phyloP scores from a whole-genome alignment of 2,113 vertebrate species.

The Lichenostomus cassidix region DNA sequence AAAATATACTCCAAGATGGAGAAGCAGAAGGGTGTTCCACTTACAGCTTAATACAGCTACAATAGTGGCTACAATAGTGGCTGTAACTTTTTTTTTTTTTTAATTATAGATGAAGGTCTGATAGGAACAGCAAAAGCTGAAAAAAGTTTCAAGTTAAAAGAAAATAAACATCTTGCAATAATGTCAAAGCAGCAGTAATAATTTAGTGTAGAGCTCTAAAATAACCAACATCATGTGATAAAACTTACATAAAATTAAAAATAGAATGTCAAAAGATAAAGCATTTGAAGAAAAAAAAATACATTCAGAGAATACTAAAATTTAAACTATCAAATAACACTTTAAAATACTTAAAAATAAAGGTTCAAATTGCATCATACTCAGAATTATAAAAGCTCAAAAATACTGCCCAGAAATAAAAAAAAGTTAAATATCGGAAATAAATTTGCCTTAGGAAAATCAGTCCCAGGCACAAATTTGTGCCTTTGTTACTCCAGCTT shows the following conservation, averaged over 20 bases:
- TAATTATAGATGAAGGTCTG: background rate
- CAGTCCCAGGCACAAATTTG: background rate
- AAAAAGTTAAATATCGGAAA: background rate
- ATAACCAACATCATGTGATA: background rate
- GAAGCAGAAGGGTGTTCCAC: background rate
- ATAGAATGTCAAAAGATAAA: background rate
- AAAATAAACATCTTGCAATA: background rate
- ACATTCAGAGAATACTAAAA: background rate
- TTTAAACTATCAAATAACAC: background rate
- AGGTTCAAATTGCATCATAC: background rate
- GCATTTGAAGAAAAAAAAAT: background rate
- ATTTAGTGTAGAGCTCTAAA: background rate
- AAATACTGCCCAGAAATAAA: background rate
- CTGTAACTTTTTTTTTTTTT: background rate
- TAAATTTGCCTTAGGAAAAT: background rate
- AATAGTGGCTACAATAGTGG: background rate
- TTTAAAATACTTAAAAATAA: background rate
- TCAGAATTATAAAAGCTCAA: background rate
- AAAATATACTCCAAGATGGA: background rate
- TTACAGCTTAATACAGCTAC: background rate
- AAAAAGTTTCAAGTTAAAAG: background rate
- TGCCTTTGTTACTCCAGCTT: background rate
- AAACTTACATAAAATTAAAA: background rate
- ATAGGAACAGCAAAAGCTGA: background rate
- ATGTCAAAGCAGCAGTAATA: background rate